phyloP scores from a whole-genome alignment of 2,888 invertebrate species.

The Acanthoscelides obtectus region DNA sequence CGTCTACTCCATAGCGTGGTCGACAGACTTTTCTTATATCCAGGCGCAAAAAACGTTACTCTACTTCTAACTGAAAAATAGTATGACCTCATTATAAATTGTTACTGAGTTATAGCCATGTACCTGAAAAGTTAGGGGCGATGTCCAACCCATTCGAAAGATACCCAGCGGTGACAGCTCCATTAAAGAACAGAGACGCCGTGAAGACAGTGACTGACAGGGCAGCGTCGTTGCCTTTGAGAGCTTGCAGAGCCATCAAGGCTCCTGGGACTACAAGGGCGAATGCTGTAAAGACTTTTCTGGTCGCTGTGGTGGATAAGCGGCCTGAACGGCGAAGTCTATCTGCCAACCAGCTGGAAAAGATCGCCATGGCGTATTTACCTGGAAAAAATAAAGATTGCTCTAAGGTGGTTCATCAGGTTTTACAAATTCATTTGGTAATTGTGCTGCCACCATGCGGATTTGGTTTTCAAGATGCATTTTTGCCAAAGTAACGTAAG shows the following conservation, averaged over 20 bases:
- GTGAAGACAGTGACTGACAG: conserved; percentile 77
- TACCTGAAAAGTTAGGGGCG: conserved; percentile 84
- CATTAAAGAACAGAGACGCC: conserved; percentile 74
- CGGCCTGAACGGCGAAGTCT: conserved; percentile 61
- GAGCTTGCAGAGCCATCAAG: conserved; percentile 70
- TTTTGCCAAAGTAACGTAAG: no score
- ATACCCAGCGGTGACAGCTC: conserved; percentile 82
- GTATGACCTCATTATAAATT: no score
- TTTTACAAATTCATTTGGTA: no score
- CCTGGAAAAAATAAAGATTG: conserved; percentile 40
- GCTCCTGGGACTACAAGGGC: conserved; percentile 62
- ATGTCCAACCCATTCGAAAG: conserved; percentile 82
- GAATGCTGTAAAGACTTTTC: conserved; percentile 64
- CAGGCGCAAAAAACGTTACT: no score
- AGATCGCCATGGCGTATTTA: conserved; percentile 75
- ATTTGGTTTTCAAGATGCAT: no score
- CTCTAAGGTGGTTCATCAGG: no score
- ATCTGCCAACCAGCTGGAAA: conserved; percentile 71
- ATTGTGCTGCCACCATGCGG: no score
- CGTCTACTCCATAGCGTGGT: no score
- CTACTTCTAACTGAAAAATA: no score
- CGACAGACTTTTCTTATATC: no score
- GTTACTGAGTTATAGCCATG: conserved; percentile 43
- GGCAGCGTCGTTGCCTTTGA: conserved; percentile 63
- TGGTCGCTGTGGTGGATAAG: conserved; percentile 67